Base-by-base conservation (phyloP, 2,113 vertebrate genomes). In the Coptodon rendalli region DNA sequence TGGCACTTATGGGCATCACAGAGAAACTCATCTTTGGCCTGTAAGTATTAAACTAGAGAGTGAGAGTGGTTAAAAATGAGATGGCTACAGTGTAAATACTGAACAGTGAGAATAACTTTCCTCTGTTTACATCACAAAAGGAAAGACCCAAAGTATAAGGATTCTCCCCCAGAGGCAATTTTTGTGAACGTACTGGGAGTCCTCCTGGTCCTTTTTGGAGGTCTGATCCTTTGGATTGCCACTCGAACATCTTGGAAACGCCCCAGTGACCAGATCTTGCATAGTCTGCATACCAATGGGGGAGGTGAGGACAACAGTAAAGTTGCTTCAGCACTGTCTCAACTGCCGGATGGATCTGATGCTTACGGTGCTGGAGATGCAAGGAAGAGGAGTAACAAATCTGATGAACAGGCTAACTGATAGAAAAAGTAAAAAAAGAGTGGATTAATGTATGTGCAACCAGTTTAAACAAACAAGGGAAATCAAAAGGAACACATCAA, bases 21-120 rank as follows among this genome's bases (percentile, higher is more conserved):
- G 98, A 99, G 92, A 99, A 99, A 88, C 97, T 99, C 29, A 68
- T 98, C 86, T 99, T 99, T 96, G 22, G 85, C 82, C 84, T 98
- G 99, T 99, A 97, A 98, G 99, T 99, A 91, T 78, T 31, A 13
- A 10, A 53, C 71, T 31, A 12, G 7, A 11, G 27, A 19, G 24
- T 2, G 14, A 80, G 73, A 52, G 27, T 78, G 5, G 45, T 31
- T 52, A 16, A 38, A 63, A 22, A 43, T 7, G 14, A 6, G 9
- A 36, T 4, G 1, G 54, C 5, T 34, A 5, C 19, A 36, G 19
- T 61, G 5, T 38, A 22, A 85, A 29, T 66, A 12, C 5, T 40
- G 9, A 34, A 63, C 9, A 53, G 5, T 85, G 2, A 4, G 1
- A 36, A 4, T 54, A 86, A 80, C 29, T 53, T 8, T 19, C 6